Evolutionary conservation across 2,888 invertebrate genomes (phyloP).

Genomic region (Homarus gammarus): DNA sequence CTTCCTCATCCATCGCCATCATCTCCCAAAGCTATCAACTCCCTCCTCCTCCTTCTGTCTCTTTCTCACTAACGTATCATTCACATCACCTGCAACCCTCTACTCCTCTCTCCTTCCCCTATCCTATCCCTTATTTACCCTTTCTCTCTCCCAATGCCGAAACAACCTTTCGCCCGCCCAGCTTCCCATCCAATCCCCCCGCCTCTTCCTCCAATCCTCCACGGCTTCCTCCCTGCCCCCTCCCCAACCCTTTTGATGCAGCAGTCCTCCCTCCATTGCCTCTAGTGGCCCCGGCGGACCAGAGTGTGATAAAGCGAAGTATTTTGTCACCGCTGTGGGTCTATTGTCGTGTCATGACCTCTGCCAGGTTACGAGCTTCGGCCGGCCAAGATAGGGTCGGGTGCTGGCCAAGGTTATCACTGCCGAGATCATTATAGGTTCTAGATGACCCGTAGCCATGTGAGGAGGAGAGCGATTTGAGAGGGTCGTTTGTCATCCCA

Average conservation of each 20-base stretch:
- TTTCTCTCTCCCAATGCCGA: background rate
- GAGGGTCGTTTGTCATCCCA: conserved; percentile 25
- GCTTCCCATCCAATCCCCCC: too few species aligned
- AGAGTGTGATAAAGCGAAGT: conserved; percentile 51
- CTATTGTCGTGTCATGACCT: conserved; percentile 25
- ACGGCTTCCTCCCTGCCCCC: background rate
- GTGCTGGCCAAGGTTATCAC: conserved; percentile 18
- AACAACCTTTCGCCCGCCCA: too few species aligned
- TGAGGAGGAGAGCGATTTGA: conserved; percentile 32
- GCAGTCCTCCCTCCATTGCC: conserved; percentile 11
- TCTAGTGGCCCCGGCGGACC: conserved; percentile 25
- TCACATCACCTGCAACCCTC: background rate
- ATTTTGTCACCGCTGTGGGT: conserved; percentile 50
- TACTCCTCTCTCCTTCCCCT: background rate
- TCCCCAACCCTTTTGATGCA: conserved; percentile 11
- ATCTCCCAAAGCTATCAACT: too few species aligned
- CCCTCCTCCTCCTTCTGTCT: too few species aligned
- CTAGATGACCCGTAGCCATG: conserved; percentile 30
- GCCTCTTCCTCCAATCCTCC: background rate
- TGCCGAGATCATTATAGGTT: background rate
- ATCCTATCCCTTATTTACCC: background rate
- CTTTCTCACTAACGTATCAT: too few species aligned
- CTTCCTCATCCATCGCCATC: too few species aligned
- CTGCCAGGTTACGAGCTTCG: background rate
- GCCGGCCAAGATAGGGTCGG: background rate